These are phyloP conservation scores for Apotomis turbidana DNA, from an alignment of 2,888 invertebrate genomes.

Conservation along the genomic window DNA sequence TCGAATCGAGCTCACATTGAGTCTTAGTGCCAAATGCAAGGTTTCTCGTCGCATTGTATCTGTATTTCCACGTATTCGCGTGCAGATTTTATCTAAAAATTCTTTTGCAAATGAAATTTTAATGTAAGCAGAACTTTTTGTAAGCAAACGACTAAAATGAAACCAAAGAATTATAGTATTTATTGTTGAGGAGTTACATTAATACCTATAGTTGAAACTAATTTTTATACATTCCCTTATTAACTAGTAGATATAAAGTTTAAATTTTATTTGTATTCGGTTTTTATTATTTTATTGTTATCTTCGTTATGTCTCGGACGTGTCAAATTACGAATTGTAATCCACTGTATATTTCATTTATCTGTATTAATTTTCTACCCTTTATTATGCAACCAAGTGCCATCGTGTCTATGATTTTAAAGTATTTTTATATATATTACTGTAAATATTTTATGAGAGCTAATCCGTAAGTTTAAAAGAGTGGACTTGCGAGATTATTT, in stretches of 20 bases:
- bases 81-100: constrained; percentile 47
- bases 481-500: constrained; percentile 60
- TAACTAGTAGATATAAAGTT: constrained; percentile 51
- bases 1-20: constrained; percentile 55
- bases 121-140: constrained; percentile 58
- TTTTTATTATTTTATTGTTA: constrained; percentile 47
- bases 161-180: constrained; percentile 83
- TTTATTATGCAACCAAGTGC: constrained; percentile 80
- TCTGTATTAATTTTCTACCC: constrained; percentile 57
- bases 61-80: constrained; percentile 32
- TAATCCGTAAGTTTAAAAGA: constrained; percentile 63
- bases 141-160: constrained; percentile 75
- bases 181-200: constrained; percentile 76
- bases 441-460: constrained; percentile 73
- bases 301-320: constrained; percentile 53
- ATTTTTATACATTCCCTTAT: constrained; percentile 76
- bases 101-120: constrained; percentile 53
- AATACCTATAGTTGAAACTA: constrained; percentile 69
- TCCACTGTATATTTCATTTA: constrained; percentile 49
- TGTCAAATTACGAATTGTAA: constrained; percentile 55
- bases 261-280: constrained; percentile 43
- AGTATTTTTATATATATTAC: constrained; percentile 74
- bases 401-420: constrained; percentile 77
- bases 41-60: constrained; percentile 42
- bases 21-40: constrained; percentile 52